Conservation (phyloP, 2,888 invertebrate genomes). For the Nasonovia ribisnigri region DNA sequence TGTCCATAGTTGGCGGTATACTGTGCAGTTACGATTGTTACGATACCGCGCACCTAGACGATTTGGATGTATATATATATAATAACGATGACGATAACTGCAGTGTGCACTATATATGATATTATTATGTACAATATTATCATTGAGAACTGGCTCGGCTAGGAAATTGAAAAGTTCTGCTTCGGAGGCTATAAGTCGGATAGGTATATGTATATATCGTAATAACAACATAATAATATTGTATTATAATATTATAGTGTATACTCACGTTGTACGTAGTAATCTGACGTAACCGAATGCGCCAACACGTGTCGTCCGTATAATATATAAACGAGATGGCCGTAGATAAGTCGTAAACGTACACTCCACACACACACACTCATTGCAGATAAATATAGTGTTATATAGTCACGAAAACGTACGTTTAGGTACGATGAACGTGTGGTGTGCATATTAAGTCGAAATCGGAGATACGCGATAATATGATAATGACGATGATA, state of each 20-base stretch:
- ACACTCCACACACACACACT: neutral
- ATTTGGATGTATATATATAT: neutral
- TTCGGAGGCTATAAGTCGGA: neutral
- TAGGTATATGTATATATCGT: neutral
- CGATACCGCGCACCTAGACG: slow-evolving; percentile 1
- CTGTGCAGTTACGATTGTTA: slow-evolving; percentile 2
- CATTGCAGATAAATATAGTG: neutral
- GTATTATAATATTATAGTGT: too few species aligned
- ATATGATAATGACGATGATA: neutral
- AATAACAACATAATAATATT: neutral
- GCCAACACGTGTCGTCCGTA: neutral
- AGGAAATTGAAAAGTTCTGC: slow-evolving; percentile 44
- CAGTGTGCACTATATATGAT: neutral
- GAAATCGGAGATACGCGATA: neutral
- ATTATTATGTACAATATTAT: neutral
- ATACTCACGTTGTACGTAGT: too few species aligned
- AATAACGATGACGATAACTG: neutral
- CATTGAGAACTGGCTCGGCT: neutral
- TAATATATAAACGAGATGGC: neutral
- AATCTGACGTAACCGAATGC: neutral
- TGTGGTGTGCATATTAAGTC: neutral
- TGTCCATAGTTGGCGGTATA: slow-evolving; percentile 5
- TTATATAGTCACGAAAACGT: neutral
- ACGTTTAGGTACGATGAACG: neutral
- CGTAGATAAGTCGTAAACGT: neutral